Conservation (phyloP, 2,797 vertebrate species). For the Falco berigora region DNA sequence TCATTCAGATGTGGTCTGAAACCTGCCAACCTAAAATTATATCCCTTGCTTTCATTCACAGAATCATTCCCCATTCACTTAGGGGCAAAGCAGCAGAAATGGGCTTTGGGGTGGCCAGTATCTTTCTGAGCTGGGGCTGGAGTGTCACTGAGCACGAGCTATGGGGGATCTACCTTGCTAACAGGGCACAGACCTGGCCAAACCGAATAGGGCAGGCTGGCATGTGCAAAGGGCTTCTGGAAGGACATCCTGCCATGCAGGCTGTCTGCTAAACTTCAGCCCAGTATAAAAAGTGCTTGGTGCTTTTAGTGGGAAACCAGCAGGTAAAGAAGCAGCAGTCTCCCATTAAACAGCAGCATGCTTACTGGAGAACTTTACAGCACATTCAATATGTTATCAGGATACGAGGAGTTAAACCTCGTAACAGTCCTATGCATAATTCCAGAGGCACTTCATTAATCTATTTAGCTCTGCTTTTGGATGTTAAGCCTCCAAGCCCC, state of each 20-base stretch:
- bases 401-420: background rate
- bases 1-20: background rate
- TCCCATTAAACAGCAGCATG: background rate
- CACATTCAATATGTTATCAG: background rate
- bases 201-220: background rate
- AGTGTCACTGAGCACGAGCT: background rate
- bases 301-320: background rate
- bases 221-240: background rate
- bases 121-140: background rate
- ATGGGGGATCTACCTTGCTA: background rate
- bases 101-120: fast-evolving
- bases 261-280: background rate
- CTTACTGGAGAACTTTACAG: background rate
- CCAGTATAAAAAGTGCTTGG: background rate
- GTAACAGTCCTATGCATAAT: background rate
- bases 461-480: conserved; percentile 17
- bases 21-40: background rate
- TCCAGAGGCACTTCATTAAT: conserved; percentile 19
- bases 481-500: background rate
- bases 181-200: background rate
- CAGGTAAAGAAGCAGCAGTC: background rate
- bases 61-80: background rate
- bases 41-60: background rate
- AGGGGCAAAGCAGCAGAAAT: background rate
- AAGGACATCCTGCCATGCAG: background rate